phyloP scores from a whole-genome alignment of 2,113 vertebrate species.

The Myodes glareolus region DNA sequence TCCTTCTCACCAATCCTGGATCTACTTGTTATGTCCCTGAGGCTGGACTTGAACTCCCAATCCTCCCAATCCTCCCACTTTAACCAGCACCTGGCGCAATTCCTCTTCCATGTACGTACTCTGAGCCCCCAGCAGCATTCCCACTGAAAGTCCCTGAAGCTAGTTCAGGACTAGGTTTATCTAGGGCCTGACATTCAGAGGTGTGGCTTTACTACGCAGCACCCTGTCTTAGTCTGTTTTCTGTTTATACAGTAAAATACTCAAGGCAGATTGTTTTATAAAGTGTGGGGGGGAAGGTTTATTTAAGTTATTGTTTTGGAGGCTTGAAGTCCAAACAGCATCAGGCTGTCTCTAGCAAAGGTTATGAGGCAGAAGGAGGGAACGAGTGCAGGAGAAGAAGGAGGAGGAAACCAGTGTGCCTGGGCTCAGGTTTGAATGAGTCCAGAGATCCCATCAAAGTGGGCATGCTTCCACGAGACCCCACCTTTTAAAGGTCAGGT shows the following conservation, averaged over 20 bases:
- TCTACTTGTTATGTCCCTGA: background rate
- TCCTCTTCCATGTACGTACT: background rate
- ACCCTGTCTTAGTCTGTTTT: background rate
- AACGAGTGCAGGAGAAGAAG: background rate
- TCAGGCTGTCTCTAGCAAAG: background rate
- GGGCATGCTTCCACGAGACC: background rate
- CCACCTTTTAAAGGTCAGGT: background rate
- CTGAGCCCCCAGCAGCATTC: rapidly evolving
- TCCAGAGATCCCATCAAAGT: background rate
- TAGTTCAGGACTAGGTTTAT: background rate
- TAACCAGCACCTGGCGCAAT: rapidly evolving
- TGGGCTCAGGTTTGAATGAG: background rate
- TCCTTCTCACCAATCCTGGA: background rate
- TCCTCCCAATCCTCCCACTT: background rate
- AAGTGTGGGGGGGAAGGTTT: background rate
- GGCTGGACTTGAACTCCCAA: background rate
- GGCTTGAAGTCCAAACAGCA: background rate
- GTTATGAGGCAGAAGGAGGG: background rate
- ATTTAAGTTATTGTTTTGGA: background rate
- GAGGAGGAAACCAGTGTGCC: background rate
- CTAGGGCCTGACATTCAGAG: background rate
- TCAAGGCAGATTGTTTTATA: background rate
- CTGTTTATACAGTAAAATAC: background rate
- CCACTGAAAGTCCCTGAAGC: background rate
- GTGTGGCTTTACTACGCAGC: rapidly evolving